Conservation (phyloP, 2,888 invertebrate species). For the Allacma fusca region DNA sequence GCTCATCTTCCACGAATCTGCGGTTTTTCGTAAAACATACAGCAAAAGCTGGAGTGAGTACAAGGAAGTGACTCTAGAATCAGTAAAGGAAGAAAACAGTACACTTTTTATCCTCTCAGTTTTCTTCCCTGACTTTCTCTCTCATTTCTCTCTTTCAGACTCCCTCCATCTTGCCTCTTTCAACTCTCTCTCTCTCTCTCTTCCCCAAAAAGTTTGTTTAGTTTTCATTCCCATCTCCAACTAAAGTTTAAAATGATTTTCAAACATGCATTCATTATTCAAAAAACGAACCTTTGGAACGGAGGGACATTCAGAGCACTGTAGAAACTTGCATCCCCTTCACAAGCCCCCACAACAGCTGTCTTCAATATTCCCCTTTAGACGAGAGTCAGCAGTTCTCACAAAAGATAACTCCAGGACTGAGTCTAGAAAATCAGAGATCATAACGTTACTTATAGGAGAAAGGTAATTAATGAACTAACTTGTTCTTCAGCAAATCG, state of each 20-base stretch:
- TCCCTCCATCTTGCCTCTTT: not conserved
- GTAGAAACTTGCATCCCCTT: not conserved
- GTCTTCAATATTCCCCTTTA: too few relatives aligned
- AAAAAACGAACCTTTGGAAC: slow-evolving; percentile 6
- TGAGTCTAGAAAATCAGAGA: too few relatives aligned
- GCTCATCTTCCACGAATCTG: too few relatives aligned
- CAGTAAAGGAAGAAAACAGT: too few relatives aligned
- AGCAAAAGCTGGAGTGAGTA: too few relatives aligned
- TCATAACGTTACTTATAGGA: too few relatives aligned
- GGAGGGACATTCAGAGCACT: not conserved
- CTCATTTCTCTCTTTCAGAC: not conserved
- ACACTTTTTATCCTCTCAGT: slow-evolving; percentile 9
- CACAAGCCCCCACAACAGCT: not conserved
- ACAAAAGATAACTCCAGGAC: too few relatives aligned
- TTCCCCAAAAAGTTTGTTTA: slow-evolving; percentile 9
- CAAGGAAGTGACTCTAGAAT: too few relatives aligned
- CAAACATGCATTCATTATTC: not conserved
- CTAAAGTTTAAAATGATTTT: slow-evolving; percentile 11
- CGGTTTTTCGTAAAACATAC: too few relatives aligned
- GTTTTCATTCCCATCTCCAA: not conserved
- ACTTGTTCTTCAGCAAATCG: not conserved
- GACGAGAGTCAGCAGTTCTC: too few relatives aligned
- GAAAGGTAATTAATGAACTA: too few relatives aligned
- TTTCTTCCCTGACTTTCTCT: slow-evolving; percentile 3
- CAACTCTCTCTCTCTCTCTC: slow-evolving; percentile 13